These are phyloP conservation scores for Iselma pallidipennis DNA, from an alignment of 2,888 invertebrate species.

Conservation along the genomic window DNA sequence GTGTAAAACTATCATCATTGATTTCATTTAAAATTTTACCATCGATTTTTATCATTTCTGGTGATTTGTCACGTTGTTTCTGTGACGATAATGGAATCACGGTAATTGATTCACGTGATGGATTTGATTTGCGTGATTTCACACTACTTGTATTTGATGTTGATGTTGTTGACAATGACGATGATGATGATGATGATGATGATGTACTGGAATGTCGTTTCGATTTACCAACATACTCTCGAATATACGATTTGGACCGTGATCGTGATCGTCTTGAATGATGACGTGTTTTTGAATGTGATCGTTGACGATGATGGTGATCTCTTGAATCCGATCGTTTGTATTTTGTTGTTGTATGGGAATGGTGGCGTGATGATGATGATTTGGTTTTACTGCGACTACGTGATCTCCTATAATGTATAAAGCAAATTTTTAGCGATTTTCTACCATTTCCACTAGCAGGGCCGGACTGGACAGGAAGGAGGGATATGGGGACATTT, in stretches of 20 bases:
- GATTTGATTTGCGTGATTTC: conserved; percentile 3
- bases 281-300: conserved; percentile 31
- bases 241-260: conserved; percentile 51
- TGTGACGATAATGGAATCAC: neutral
- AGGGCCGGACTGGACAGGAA: too few species aligned
- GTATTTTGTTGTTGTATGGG: conserved; percentile 34
- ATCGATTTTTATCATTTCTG: conserved; percentile 57
- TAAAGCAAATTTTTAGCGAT: too few species aligned
- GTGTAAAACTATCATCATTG: conserved; percentile 70
- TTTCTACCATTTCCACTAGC: too few species aligned
- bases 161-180: neutral
- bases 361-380: conserved; percentile 13
- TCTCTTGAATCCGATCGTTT: conserved; percentile 29
- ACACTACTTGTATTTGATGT: conserved; percentile 24
- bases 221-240: conserved; percentile 46
- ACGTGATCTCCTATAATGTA: conserved; percentile 39
- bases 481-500: too few species aligned
- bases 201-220: conserved; percentile 37
- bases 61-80: conserved; percentile 10
- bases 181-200: neutral
- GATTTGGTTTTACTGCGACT: conserved; percentile 36
- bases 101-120: conserved; percentile 9
- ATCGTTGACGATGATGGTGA: conserved; percentile 32
- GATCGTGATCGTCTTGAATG: conserved; percentile 48
- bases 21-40: conserved; percentile 68